Evolutionary conservation across 1,140 invertebrate genomes (phyloP).

Genomic region (Aphelenchoides avenae): DNA sequence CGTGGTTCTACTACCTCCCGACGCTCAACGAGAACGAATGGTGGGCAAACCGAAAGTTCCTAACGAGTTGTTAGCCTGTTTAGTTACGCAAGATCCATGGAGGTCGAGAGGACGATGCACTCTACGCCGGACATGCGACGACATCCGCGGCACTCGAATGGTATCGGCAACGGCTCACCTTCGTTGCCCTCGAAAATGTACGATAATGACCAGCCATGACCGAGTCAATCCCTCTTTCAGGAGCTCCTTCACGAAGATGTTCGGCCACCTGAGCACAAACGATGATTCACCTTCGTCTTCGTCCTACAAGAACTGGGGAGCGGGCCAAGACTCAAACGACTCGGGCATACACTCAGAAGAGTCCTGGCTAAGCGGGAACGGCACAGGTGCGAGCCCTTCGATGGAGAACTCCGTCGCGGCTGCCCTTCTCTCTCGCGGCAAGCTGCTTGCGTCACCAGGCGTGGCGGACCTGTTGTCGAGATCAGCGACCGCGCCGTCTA

Average conservation of each 20-base stretch:
- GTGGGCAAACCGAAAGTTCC: conserved; percentile 26
- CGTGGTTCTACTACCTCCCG: conserved; percentile 57
- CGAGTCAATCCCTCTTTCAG: conserved; percentile 13
- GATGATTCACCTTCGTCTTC: conserved; percentile 18
- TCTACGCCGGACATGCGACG: conserved; percentile 34
- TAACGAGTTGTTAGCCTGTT: conserved; percentile 3
- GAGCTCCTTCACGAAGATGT: conserved; percentile 37
- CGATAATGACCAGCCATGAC: neutral
- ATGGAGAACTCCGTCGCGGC: conserved; percentile 1
- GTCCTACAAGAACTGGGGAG: too few species aligned
- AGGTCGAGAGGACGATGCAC: conserved; percentile 40
- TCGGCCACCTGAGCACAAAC: conserved; percentile 14
- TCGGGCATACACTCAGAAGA: conserved; percentile 37
- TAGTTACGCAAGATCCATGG: conserved; percentile 49
- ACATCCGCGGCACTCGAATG: conserved; percentile 3
- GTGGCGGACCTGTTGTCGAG: neutral
- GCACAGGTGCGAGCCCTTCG: neutral
- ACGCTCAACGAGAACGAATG: conserved; percentile 53
- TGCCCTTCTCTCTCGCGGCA: conserved; percentile 15
- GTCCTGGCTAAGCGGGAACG: conserved; percentile 29
- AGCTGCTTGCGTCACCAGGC: conserved; percentile 11
- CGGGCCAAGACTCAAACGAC: conserved; percentile 36
- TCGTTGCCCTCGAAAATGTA: neutral
- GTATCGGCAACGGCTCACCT: neutral
- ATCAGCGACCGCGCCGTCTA: conserved; percentile 32